Evolutionary conservation across 2,888 invertebrate species (phyloP), one percentile per base, ranked within the genome.

Genomic region (Macropis europaea): DNA sequence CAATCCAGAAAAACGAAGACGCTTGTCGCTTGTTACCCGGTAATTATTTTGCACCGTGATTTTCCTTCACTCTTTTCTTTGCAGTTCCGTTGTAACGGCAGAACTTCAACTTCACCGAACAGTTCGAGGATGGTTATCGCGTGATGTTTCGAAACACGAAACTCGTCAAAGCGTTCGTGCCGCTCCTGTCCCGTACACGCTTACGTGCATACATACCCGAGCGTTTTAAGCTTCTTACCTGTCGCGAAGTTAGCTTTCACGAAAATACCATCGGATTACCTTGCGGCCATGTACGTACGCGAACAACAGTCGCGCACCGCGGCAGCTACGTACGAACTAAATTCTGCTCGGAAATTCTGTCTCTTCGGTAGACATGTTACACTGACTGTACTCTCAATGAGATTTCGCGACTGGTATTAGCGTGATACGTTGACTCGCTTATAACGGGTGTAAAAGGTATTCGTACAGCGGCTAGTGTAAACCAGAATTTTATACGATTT

Each of bases 261-360:
- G 45, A 74, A 63, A 73, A 68, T 60, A 43, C 54, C 45, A 47
- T 53, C 45, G 69, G 74, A 64, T 73, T 73, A 73, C 36, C 48
- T 52, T 69, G 61, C 48, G 17, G 60, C 43, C 61, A 30, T 54
- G 40, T 64, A 56, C 47, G 59, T 56, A 47, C 66, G 54, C 45
- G 66, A 60, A 60, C 48, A 52, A 67, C 57, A 50, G 30, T 17
- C 48, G 38, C 43, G 52, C 53, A 53, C 53, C 60, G 32, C 24
- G 47, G 38, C 52, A 45, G 15, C 15, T 30, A 38, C 7, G 36
- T n/a, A n/a, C n/a, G 45, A 60, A 50, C 38, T 42, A 52, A 67
- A 66, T 38, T 30, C 43, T 26, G 38, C 24, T 26, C 38, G 13
- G 59, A 43, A 59, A 59, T 52, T 56, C 42, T 50, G 48, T 34